phyloP scores from a whole-genome alignment of 2,888 invertebrate genomes.

The Amorpha juglandis region DNA sequence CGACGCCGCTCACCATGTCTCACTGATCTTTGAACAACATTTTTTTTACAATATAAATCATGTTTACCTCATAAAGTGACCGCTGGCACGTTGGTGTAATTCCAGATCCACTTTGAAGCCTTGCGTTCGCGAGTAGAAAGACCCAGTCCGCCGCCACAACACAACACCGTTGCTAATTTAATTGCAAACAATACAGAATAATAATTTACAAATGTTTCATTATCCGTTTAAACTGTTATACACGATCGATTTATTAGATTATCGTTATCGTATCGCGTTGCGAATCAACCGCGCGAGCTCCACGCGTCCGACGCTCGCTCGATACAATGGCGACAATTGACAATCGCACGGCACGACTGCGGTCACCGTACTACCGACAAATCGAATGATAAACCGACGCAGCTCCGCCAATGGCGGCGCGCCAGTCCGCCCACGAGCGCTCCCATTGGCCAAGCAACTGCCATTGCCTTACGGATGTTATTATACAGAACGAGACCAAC shows the following conservation, averaged over 20 bases:
- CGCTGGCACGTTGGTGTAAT: constrained; percentile 90
- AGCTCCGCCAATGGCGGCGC: constrained; percentile 67
- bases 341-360: constrained; percentile 80
- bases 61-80: constrained; percentile 89
- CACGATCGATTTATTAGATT: constrained; percentile 66
- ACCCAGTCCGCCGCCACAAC: constrained; percentile 63
- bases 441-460: constrained; percentile 81
- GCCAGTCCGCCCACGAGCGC: constrained; percentile 79
- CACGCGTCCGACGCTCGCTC: constrained; percentile 70
- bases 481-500: constrained; percentile 82
- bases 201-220: constrained; percentile 52
- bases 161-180: constrained; percentile 43
- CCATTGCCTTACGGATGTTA: constrained; percentile 83
- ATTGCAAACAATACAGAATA: constrained; percentile 45
- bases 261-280: constrained; percentile 65
- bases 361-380: constrained; percentile 76
- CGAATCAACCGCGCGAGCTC: constrained; percentile 66
- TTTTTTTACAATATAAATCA: constrained; percentile 27
- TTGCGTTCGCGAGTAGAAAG: constrained; percentile 59
- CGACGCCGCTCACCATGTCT: constrained; percentile 34
- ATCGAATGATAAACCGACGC: constrained; percentile 78
- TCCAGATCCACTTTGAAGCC: constrained; percentile 90
- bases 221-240: constrained; percentile 54
- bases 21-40: constrained; percentile 51
- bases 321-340: constrained; percentile 83